Conservation (phyloP, 2,113 vertebrate genomes). For the Lanius collurio region DNA sequence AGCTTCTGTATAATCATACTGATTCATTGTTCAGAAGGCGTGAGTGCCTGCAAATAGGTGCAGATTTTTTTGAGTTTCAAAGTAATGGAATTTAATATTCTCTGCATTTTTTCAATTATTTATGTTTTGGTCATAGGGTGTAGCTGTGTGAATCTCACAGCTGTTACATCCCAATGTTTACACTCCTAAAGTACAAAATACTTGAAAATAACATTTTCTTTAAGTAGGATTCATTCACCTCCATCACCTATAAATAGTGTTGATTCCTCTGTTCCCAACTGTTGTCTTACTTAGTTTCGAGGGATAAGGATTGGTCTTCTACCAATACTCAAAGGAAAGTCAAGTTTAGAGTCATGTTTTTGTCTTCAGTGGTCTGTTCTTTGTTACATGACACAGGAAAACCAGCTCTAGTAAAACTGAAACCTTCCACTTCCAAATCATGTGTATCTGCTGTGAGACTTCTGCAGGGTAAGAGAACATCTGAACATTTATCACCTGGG, state of each 20-base stretch:
- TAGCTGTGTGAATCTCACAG: not conserved
- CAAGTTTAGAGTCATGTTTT: not conserved
- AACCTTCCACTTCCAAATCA: not conserved
- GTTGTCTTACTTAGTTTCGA: not conserved
- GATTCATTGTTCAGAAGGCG: too few relatives aligned
- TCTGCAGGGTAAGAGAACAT: not conserved
- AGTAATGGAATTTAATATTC: not conserved
- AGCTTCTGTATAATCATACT: too few relatives aligned
- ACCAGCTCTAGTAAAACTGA: not conserved
- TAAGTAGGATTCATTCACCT: not conserved
- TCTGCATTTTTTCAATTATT: not conserved
- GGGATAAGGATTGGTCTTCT: not conserved
- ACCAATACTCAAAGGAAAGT: not conserved
- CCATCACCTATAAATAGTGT: not conserved
- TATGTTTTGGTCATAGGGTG: not conserved
- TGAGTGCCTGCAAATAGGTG: not conserved
- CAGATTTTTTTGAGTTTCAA: not conserved
- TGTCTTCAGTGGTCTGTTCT: not conserved
- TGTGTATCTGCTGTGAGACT: accelerated
- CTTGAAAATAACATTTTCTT: not conserved
- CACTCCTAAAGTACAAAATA: not conserved
- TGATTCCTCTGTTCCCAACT: not conserved
- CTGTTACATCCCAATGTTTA: not conserved
- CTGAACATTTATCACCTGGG: not conserved
- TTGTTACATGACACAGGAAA: not conserved